Percentiles rank a stretch among this genome's conserved stretches.
These are phyloP conservation scores for Gymnocephalus cernua DNA, from an alignment of 2,113 vertebrate genomes.

Conservation along the genomic window DNA sequence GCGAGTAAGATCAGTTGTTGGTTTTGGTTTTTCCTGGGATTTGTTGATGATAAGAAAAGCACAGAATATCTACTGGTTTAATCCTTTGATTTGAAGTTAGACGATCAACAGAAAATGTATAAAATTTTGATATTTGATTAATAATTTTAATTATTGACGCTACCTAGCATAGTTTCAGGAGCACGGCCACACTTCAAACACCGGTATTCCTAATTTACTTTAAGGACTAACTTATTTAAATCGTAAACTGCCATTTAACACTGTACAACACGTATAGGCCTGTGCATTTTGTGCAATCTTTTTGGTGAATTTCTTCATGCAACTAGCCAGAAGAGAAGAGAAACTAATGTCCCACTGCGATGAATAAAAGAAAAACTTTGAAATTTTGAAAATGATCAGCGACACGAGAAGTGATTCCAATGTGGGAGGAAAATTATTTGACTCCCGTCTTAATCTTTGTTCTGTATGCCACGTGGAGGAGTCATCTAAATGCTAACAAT, in stretches of 20 bases:
- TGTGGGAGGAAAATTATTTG: conserved; percentile 18
- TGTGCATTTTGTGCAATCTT: background rate
- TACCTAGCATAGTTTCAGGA: no score
- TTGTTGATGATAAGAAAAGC: no score
- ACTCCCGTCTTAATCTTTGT: conserved; percentile 42
- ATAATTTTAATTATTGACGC: background rate
- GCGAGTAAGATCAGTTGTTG: background rate
- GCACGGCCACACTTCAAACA: no score
- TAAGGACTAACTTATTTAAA: background rate
- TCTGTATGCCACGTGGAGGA: conserved; percentile 42
- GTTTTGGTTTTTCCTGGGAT: no score
- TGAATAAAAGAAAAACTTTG: conserved; percentile 2
- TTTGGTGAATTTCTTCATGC: background rate
- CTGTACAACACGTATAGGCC: background rate
- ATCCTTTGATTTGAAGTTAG: background rate
- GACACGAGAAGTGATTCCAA: conserved; percentile 7
- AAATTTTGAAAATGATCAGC: conserved; percentile 25
- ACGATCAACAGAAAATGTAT: background rate
- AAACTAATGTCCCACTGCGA: background rate
- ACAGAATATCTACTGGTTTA: no score
- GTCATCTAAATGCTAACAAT: conserved; percentile 64
- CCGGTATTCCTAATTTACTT: background rate
- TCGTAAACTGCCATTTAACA: background rate
- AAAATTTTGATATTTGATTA: background rate
- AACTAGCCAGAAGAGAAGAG: background rate